phyloP scores from a whole-genome alignment of 2,888 invertebrate species.

The Coenonympha glycerion region DNA sequence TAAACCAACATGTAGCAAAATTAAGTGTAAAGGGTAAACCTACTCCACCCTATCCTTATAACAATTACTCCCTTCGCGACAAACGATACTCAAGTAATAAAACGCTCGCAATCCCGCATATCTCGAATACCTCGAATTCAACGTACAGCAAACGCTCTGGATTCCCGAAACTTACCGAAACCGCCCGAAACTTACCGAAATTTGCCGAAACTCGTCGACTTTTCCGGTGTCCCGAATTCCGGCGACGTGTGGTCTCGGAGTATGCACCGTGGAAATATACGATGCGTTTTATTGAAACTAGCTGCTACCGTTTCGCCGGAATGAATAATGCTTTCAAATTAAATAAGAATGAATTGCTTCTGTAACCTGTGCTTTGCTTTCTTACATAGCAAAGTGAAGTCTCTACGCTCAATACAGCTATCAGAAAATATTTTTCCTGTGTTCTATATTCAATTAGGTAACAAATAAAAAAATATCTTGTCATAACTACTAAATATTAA shows the following conservation, averaged over 20 bases:
- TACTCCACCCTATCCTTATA: conserved; percentile 22
- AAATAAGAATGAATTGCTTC: conserved; percentile 9
- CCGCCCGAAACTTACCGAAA: conserved; percentile 30
- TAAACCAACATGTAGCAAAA: conserved; percentile 10
- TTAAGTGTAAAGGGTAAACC: conserved; percentile 14
- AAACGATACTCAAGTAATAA: conserved; percentile 56
- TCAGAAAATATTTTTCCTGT: not conserved
- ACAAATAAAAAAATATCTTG: too few species aligned
- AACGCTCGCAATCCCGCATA: conserved; percentile 43
- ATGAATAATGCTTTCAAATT: conserved; percentile 12
- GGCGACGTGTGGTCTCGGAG: conserved; percentile 41
- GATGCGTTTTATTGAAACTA: conserved; percentile 17
- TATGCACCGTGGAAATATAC: conserved; percentile 20
- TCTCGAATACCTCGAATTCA: conserved; percentile 40
- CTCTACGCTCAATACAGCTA: not conserved
- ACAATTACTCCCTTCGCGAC: conserved; percentile 37
- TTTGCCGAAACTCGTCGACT: conserved; percentile 42
- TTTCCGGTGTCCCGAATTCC: conserved; percentile 56
- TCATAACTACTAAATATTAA: too few species aligned
- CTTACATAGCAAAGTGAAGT: not conserved
- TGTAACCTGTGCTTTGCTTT: conserved; percentile 5
- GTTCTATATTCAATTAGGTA: not conserved
- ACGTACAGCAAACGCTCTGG: conserved; percentile 46
- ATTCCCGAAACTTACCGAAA: conserved; percentile 41
- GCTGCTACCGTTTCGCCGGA: conserved; percentile 6